Evolutionary conservation across 2,797 vertebrate species (phyloP), one percentile per base, ranked within the genome.

Genomic region (Diplodus sargus): DNA sequence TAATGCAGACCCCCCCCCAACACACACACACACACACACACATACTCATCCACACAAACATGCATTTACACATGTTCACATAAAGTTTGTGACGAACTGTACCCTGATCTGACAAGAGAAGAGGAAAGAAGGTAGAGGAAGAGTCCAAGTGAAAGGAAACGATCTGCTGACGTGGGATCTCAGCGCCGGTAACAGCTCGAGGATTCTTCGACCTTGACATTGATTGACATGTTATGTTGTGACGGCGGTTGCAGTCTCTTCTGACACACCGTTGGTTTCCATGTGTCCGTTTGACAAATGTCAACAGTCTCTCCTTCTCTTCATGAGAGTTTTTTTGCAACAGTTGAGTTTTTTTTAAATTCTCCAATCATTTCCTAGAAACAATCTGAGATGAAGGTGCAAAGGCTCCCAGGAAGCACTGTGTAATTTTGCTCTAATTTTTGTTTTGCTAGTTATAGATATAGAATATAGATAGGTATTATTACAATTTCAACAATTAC

Each of bases 221-320:
- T 84, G 79, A 87, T 69, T 64, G 82, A 82, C 53, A 2, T 56
- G 68, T 70, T 61, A 28, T 76, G 30, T 73, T 85, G 70, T 70
- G 17, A 70, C 49, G 23, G 65, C 53, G 66, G 58, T 70, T 81
- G n/a, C 22, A 15, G 22, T 70, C 47, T 68, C 52, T 4, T 28
- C 28, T 34, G 56, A 52, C 51, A 75, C 30, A 18, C 34, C 42
- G 45, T 12, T 48, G 43, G 22, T 67, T 79, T 68, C 16, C 13
- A 34, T 56, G 14, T 30, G 60, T 47, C 60, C 6, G 22, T 30
- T 34, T 68, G 8, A 74, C 14, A 57, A 66, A 72, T 47, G 18
- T 4, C 60, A 17, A 2, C 39, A 43, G 5, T 63, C 8, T 63
- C n/a, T 70, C 7, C 25, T 2, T n/a, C 53, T 54, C 5, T 69